phyloP scores from a whole-genome alignment of 2,888 invertebrate species.

The Erebia aethiops region DNA sequence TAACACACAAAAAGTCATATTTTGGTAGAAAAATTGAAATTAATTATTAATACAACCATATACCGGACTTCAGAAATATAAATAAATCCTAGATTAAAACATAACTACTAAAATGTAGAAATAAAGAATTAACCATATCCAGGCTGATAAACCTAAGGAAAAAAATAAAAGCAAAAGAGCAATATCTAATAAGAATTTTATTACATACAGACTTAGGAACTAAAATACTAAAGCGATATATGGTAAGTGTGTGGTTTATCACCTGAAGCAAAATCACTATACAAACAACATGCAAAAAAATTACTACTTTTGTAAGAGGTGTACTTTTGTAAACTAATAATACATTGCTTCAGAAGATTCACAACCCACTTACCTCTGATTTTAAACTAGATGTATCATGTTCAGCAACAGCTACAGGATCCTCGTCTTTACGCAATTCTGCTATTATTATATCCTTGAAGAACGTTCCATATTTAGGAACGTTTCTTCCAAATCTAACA shows the following conservation, averaged over 20 bases:
- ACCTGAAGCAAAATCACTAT: constrained; percentile 27
- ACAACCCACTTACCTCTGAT: constrained; percentile 46
- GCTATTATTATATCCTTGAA: constrained; percentile 53
- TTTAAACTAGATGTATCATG: constrained; percentile 25
- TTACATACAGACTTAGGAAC: not conserved
- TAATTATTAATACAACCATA: not conserved
- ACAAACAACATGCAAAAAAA: not conserved
- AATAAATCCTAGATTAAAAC: not conserved
- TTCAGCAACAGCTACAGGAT: constrained; percentile 56
- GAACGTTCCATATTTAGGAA: constrained; percentile 59
- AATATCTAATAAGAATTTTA: not conserved
- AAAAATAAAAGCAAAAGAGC: constrained; percentile 9
- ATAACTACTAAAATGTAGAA: not conserved
- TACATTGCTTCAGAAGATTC: constrained; percentile 41
- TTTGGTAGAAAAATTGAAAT: not conserved
- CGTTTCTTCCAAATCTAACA: constrained; percentile 52
- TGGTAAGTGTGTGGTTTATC: constrained; percentile 34
- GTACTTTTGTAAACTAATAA: not conserved
- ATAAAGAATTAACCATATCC: not conserved
- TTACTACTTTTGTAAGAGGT: not conserved
- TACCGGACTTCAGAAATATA: not conserved
- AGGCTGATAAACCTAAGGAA: not conserved
- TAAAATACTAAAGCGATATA: not conserved
- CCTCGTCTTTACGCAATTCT: constrained; percentile 47
- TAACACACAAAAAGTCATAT: too few relatives aligned